Evolutionary conservation across 2,797 vertebrate species (phyloP).

Genomic region (Anabacerthia variegaticeps): DNA sequence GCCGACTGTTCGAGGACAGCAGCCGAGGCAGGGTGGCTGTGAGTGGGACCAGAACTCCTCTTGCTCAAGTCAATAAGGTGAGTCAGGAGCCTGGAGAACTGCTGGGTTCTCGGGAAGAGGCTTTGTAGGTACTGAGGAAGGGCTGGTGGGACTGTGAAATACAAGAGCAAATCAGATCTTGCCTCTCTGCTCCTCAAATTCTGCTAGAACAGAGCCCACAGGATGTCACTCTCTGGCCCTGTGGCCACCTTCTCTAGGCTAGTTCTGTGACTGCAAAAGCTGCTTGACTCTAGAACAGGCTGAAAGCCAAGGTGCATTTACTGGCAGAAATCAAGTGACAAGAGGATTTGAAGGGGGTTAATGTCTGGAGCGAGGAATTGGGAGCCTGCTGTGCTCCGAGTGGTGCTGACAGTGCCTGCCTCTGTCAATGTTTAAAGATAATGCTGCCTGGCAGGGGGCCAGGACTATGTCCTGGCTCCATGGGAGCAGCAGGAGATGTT

Average conservation of each 20-base stretch:
- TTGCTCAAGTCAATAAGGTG: constrained; percentile 95
- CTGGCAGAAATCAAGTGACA: not conserved
- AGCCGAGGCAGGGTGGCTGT: constrained; percentile 88
- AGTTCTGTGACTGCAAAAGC: not conserved
- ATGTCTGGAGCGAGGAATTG: not conserved
- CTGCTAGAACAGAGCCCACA: rapidly evolving
- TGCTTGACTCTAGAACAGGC: not conserved
- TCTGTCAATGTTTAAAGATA: not conserved
- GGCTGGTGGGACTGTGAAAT: not conserved
- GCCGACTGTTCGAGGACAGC: constrained; percentile 88
- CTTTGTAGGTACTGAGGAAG: not conserved
- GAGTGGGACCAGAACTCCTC: constrained; percentile 90
- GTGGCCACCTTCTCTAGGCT: not conserved
- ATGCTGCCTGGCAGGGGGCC: not conserved
- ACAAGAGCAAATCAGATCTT: not conserved
- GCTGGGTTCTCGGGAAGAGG: not conserved
- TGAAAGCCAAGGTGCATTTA: not conserved
- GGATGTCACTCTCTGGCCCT: not conserved
- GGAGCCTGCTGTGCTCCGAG: not conserved
- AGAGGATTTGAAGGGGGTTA: not conserved
- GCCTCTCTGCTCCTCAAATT: rapidly evolving
- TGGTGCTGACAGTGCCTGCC: not conserved
- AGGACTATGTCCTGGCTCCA: not conserved
- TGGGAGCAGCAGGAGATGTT: not conserved
- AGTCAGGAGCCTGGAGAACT: not conserved